Conservation (phyloP, 2,888 invertebrate species). For the Tachina fera region DNA sequence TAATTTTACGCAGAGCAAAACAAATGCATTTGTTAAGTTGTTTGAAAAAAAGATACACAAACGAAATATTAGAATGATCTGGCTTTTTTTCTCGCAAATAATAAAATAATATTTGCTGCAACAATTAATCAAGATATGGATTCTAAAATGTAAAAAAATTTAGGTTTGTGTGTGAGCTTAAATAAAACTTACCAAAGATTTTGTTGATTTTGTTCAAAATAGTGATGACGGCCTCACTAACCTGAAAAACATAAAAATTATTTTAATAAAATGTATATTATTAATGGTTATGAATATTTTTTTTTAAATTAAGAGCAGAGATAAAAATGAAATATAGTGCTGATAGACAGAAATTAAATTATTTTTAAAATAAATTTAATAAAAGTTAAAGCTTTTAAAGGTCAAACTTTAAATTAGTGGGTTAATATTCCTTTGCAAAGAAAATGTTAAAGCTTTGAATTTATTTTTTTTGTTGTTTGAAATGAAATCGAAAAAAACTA, state of each 20-base stretch:
- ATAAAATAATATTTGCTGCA: slow-evolving; percentile 11
- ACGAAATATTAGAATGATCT: background rate
- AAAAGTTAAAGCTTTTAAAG: too few species aligned
- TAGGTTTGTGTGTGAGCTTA: background rate
- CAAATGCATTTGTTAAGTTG: slow-evolving; percentile 25
- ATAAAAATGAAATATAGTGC: background rate
- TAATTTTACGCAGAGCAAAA: slow-evolving; percentile 21
- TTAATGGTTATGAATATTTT: slow-evolving; percentile 3
- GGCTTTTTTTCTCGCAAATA: background rate
- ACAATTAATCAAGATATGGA: background rate
- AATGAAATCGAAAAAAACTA: too few species aligned
- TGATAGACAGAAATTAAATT: background rate
- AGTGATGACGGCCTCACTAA: slow-evolving; percentile 8
- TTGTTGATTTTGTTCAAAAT: background rate
- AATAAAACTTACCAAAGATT: slow-evolving; percentile 2
- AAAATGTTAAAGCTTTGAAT: too few species aligned
- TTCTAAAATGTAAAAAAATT: background rate
- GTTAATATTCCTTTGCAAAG: too few species aligned
- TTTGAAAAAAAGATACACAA: background rate
- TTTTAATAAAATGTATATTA: background rate
- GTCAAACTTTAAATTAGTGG: too few species aligned
- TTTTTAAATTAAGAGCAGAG: background rate
- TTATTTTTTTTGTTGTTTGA: too few species aligned
- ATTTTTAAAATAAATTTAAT: too few species aligned
- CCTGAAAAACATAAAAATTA: background rate